Percentiles rank a stretch among this genome's conserved stretches.
Conservation (phyloP, 2,113 vertebrate species). For the Litocranius walleri region DNA sequence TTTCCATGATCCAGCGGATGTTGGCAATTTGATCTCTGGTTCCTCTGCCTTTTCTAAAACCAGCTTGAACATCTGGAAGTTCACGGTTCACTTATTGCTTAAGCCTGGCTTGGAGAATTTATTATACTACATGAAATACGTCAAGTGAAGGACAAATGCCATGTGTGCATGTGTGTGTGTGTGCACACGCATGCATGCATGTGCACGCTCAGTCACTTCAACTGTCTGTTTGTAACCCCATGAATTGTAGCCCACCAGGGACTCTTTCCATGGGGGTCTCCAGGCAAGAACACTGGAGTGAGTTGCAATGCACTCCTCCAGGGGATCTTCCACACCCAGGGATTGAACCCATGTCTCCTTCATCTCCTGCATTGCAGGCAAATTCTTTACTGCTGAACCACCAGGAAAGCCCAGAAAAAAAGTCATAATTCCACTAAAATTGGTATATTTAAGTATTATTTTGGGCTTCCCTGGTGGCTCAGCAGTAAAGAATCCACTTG, state of each 20-base stretch:
- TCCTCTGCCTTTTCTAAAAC: no score
- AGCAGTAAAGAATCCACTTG: background rate
- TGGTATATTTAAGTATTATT: background rate
- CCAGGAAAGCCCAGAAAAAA: background rate
- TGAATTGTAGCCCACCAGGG: background rate
- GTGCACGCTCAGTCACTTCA: rapidly evolving
- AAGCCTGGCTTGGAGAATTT: background rate
- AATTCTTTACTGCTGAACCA: background rate
- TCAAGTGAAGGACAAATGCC: background rate
- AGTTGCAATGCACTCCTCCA: background rate
- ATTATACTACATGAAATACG: background rate
- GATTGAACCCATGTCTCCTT: background rate
- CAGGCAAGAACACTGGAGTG: background rate
- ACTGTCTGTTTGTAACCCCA: background rate
- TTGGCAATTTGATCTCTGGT: no score
- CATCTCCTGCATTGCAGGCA: background rate
- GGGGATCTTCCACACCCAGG: background rate
- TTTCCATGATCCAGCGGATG: no score
- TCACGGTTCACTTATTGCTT: no score
- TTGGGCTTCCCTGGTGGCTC: background rate
- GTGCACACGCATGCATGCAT: rapidly evolving
- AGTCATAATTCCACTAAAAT: background rate
- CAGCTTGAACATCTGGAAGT: no score
- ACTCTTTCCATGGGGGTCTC: background rate
- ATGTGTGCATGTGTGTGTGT: background rate